Evolutionary conservation across 1,140 invertebrate genomes (phyloP), one percentile per base, ranked within the genome.

Genomic region (Triops longicaudatus): DNA sequence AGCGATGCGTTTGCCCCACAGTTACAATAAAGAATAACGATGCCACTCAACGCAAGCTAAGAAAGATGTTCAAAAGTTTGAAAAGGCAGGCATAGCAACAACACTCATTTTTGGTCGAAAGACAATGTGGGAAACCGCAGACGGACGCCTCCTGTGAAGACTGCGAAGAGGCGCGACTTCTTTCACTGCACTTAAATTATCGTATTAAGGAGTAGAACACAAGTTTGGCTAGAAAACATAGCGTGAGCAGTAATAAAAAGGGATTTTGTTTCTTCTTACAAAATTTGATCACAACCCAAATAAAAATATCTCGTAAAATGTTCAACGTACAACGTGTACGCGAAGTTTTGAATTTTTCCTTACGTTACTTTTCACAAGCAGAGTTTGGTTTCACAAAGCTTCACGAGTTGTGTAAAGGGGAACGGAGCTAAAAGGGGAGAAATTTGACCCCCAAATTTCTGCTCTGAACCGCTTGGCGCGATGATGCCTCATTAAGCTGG

Each of bases 401-500:
- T 37, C 14, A 63, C 17, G 22, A 63, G 7, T 63, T 63, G 14
- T 17, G 17, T 63, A 14, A 4, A 10, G 43, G 0, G 17, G 17
- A 63, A 9, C 14, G 14, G 50, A 22, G 50, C 14, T 63, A 14
- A 14, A 1, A 22, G 50, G 50, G 17, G 17, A 63, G 50, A 63
- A 63, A 63, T 22, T 63, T 14, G n/a, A 63, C 50, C 50, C 50
- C 17, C 14, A 63, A 17, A 63, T 63, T 63, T 63, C 50, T 63
- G 50, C 50, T 63, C 50, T 14, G 50, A 63, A 63, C 50, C 50
- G 50, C 50, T 63, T 63, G 50, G 10, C 50, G 50, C 50, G 50
- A 63, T 63, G 50, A 63, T 63, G 50, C 50, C 50, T 63, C 50
- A 63, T 63, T 63, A 63, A 63, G 50, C 50, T 63, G 50, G 50